Conservation (phyloP, 2,797 vertebrate species). For the Acanthiza pusilla region DNA sequence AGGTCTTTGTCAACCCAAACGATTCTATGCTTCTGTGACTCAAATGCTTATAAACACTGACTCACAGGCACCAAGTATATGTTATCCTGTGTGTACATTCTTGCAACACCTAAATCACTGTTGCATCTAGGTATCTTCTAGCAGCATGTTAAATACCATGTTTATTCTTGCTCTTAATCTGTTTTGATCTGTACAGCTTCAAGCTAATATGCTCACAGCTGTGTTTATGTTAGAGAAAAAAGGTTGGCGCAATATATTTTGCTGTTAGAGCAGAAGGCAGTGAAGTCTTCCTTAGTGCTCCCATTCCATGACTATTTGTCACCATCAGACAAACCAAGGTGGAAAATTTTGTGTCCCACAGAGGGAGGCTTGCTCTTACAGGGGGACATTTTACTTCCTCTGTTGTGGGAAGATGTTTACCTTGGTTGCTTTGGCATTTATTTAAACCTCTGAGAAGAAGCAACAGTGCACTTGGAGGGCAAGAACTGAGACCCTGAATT, state of each 20-base stretch:
- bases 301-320: not conserved
- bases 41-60: not conserved
- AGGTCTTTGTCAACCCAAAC: not conserved
- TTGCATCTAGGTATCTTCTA: constrained; percentile 7
- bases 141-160: not conserved
- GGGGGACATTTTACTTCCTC: not conserved
- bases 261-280: not conserved
- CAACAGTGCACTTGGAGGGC: not conserved
- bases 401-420: not conserved
- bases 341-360: not conserved
- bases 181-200: not conserved
- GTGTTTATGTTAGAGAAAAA: constrained; percentile 9
- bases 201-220: not conserved
- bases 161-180: constrained; percentile 24
- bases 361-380: not conserved
- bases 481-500: not conserved
- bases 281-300: not conserved
- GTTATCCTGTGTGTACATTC: not conserved
- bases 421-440: not conserved
- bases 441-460: not conserved
- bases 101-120: not conserved
- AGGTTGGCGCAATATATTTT: not conserved
- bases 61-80: not conserved
- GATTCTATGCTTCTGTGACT: not conserved
- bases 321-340: not conserved